These are phyloP conservation scores for Pheucticus melanocephalus DNA, from an alignment of 2,113 vertebrate species.

Conservation along the genomic window DNA sequence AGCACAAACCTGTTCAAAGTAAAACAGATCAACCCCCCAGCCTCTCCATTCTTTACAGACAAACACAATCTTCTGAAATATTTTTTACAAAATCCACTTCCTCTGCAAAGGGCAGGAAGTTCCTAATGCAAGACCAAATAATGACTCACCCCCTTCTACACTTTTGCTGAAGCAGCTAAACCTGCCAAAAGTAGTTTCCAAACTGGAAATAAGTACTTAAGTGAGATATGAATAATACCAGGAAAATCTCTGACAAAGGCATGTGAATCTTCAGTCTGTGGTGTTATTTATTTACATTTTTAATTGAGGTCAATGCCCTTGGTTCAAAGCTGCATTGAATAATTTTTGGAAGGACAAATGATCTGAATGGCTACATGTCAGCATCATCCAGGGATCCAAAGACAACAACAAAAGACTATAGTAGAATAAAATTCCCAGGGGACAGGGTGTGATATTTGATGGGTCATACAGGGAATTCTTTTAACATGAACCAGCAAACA, in stretches of 20 bases:
- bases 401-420: slow-evolving; percentile 13
- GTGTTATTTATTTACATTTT: slow-evolving; percentile 36
- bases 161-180: slow-evolving; percentile 31
- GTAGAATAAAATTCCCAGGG: slow-evolving; percentile 10
- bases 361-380: not conserved
- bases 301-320: slow-evolving; percentile 20
- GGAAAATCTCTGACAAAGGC: not conserved
- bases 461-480: slow-evolving; percentile 33
- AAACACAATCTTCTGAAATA: not conserved
- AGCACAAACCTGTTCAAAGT: not conserved
- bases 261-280: not conserved
- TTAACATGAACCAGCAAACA: slow-evolving; percentile 35
- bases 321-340: slow-evolving; percentile 22
- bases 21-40: not conserved
- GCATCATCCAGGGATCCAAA: slow-evolving; percentile 11
- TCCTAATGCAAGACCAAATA: not conserved
- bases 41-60: not conserved
- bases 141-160: slow-evolving; percentile 1
- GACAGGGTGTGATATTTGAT: slow-evolving; percentile 18
- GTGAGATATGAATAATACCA: slow-evolving; percentile 20
- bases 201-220: slow-evolving; percentile 37
- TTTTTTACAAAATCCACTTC: not conserved
- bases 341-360: slow-evolving; percentile 10
- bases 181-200: slow-evolving; percentile 39
- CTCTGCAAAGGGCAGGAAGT: slow-evolving; percentile 29